Conservation (phyloP, 2,888 invertebrate species). For the Agrochola macilenta region DNA sequence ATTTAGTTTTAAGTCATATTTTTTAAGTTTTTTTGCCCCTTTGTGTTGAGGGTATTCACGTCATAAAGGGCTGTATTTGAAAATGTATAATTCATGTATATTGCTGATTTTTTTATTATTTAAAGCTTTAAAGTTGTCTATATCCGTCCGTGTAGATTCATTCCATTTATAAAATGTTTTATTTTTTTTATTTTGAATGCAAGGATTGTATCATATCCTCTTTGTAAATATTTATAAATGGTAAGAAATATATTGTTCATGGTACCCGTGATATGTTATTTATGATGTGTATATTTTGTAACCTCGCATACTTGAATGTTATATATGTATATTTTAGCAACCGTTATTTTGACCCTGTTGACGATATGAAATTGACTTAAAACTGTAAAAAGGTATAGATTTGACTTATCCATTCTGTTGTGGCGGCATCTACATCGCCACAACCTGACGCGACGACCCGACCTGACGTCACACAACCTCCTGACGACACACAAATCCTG, state of each 20-base stretch:
- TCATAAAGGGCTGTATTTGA: background rate
- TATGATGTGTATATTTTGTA: constrained; percentile 26
- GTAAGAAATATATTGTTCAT: constrained; percentile 10
- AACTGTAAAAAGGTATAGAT: background rate
- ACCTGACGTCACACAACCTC: too few relatives aligned
- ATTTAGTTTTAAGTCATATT: constrained; percentile 39
- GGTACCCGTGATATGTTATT: background rate
- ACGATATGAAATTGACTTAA: background rate
- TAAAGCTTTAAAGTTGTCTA: constrained; percentile 36
- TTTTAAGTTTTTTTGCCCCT: background rate
- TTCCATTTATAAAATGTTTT: constrained; percentile 18
- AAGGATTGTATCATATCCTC: background rate
- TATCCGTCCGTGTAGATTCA: constrained; percentile 35
- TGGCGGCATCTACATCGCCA: too few relatives aligned
- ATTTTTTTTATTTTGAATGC: background rate
- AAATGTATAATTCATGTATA: constrained; percentile 22
- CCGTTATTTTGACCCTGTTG: background rate
- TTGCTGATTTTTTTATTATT: constrained; percentile 26
- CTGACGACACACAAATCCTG: too few relatives aligned
- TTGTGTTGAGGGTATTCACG: background rate
- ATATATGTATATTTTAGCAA: background rate
- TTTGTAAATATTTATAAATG: constrained; percentile 21
- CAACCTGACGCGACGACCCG: too few relatives aligned
- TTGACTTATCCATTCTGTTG: background rate
- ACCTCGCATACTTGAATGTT: constrained; percentile 18